Evolutionary conservation across 2,888 invertebrate species (phyloP).

Genomic region (Drosophila emarginata): DNA sequence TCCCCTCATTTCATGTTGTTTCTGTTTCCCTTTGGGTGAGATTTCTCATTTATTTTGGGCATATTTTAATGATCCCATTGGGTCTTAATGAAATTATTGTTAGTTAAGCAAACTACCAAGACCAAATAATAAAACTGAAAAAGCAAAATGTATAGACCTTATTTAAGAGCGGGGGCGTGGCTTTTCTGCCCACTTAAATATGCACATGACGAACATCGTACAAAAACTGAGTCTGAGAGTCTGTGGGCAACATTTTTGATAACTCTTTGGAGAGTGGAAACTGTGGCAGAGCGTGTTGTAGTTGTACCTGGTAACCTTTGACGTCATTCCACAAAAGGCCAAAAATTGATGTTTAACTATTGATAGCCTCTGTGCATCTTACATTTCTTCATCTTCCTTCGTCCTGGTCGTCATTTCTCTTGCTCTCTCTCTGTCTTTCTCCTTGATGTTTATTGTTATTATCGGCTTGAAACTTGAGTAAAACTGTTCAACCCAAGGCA

Average conservation of each 20-base stretch:
- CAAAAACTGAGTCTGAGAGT: background rate
- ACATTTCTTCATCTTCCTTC: background rate
- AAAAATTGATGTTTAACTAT: constrained; percentile 58
- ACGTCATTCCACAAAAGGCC: constrained; percentile 58
- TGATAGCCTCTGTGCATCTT: constrained; percentile 39
- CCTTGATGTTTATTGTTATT: constrained; percentile 53
- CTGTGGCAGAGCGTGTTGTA: constrained; percentile 34
- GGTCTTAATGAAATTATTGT: constrained; percentile 78
- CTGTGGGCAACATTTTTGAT: constrained; percentile 44
- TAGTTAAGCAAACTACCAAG: constrained; percentile 45
- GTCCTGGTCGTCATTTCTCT: constrained; percentile 31
- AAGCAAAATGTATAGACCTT: constrained; percentile 5
- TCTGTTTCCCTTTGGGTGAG: constrained; percentile 27
- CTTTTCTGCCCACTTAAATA: constrained; percentile 46
- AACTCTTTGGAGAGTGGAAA: constrained; percentile 34
- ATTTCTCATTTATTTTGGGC: constrained; percentile 63
- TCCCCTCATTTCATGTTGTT: constrained; percentile 1
- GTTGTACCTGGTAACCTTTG: constrained; percentile 43
- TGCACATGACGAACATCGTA: constrained; percentile 50
- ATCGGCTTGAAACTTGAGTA: constrained; percentile 17
- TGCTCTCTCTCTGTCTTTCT: constrained; percentile 23
- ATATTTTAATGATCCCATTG: constrained; percentile 78
- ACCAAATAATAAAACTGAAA: background rate
- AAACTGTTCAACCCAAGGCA: background rate
- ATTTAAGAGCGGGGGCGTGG: background rate